Evolutionary conservation across 2,888 invertebrate species (phyloP), one percentile per base, ranked within the genome.

Genomic region (Keiferia lycopersicella): DNA sequence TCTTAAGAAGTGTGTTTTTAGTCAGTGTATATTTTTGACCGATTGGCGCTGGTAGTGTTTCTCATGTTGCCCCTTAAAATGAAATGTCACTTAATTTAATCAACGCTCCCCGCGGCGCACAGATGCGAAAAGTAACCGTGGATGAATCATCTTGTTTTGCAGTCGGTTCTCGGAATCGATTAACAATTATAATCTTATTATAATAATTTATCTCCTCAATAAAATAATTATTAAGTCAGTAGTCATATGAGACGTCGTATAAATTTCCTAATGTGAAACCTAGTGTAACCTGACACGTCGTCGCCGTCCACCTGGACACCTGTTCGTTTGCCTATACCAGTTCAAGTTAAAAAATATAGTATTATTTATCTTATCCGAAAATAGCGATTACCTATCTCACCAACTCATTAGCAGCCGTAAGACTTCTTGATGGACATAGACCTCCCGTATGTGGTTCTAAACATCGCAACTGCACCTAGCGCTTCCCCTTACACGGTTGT

Each of bases 191-290:
- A 81, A 84, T 87, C 86, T 87, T 87, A 87, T 87, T 83, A 86
- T 79, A 81, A 84, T 87, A 86, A 87, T 87, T 88, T 88, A 91
- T 87, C 81, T 86, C 78, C 73, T 81, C 83, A 82, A 87, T 90
- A 90, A 87, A 87, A 87, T 84, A 88, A 89, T 90, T 87, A 91
- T 88, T 86, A 88, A 84, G 69, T 83, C 84, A 77, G 87, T 88
- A 88, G 90, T 88, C 84, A 88, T 81, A 81, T 77, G 91, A 90
- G 88, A 82, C 82, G 87, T 82, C 86, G 88, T 89, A 90, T 90
- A 89, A 87, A 88, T 91, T 90, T 89, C 87, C 88, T 88, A 90
- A 91, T 88, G 88, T 90, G 90, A 90, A 90, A 90, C 88, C 89
- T 86, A 83, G 82, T 86, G 91, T 87, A 91, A 91, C 79, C 68